Evolutionary conservation across 2,888 invertebrate species (phyloP).

Genomic region (Synergus itoensis): DNA sequence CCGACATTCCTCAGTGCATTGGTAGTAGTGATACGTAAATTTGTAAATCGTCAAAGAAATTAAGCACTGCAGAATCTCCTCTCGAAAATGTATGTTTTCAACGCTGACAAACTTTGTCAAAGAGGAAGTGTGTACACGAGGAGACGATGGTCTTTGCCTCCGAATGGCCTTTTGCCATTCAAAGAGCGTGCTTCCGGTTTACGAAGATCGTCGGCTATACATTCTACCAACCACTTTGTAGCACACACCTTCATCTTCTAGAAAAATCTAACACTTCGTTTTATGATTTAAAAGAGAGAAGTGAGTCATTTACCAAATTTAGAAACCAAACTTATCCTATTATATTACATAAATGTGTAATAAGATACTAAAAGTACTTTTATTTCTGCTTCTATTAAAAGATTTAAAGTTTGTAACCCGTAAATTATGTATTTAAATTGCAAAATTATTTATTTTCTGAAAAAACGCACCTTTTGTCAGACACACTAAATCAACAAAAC

Average conservation of each 20-base stretch:
- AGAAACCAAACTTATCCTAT: not conserved
- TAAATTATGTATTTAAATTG: too few relatives aligned
- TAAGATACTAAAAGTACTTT: too few relatives aligned
- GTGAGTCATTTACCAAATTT: not conserved
- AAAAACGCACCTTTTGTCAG: not conserved
- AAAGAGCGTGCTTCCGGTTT: slow-evolving; percentile 33
- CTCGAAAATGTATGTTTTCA: slow-evolving; percentile 4
- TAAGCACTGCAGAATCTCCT: not conserved
- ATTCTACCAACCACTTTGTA: not conserved
- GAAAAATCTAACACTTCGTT: not conserved
- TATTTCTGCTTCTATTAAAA: too few relatives aligned
- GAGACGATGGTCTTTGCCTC: not conserved
- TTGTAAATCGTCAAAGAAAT: not conserved
- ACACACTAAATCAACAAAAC: not conserved
- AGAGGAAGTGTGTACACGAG: slow-evolving; percentile 16
- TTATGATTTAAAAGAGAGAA: not conserved
- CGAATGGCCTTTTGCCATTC: slow-evolving; percentile 22
- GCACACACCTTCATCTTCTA: not conserved
- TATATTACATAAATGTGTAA: not conserved
- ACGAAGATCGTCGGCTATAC: slow-evolving; percentile 8
- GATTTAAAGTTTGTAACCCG: too few relatives aligned
- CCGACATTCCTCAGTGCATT: not conserved
- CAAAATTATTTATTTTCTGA: not conserved
- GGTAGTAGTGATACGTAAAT: slow-evolving; percentile 1
- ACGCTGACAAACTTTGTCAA: slow-evolving; percentile 10